phyloP scores from a whole-genome alignment of 64 coral and sea anemone species.

The Stichodactyla helianthus region DNA sequence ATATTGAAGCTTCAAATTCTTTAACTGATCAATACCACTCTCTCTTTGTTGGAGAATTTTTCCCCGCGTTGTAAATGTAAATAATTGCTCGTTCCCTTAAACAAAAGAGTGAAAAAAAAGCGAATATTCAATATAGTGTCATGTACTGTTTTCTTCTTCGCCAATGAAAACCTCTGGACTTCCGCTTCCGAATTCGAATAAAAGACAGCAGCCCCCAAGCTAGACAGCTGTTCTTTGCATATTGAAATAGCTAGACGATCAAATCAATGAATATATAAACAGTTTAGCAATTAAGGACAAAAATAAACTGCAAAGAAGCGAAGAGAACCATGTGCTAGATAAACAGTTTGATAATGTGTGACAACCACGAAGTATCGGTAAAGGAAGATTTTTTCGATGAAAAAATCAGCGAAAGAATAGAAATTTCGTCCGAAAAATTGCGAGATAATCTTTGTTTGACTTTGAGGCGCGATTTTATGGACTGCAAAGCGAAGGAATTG shows the following conservation, averaged over 20 bases:
- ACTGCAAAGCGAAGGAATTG: neutral
- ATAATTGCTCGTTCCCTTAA: too few relatives aligned
- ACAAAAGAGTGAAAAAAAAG: too few relatives aligned
- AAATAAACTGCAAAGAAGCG: neutral
- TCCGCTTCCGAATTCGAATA: neutral
- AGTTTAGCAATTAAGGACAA: neutral
- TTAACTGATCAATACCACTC: too few relatives aligned
- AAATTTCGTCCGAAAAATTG: neutral
- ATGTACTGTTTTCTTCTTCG: neutral
- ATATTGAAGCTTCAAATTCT: too few relatives aligned
- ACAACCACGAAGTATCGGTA: neutral
- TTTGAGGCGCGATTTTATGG: neutral
- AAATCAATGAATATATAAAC: neutral
- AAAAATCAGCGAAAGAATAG: neutral
- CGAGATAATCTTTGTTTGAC: neutral
- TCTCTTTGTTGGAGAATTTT: too few relatives aligned
- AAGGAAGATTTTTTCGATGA: neutral
- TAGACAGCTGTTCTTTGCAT: neutral
- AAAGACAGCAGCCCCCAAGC: neutral
- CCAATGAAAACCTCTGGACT: neutral
- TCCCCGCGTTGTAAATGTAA: too few relatives aligned
- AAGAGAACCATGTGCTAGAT: neutral
- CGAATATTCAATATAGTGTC: too few relatives aligned
- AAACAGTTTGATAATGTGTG: neutral
- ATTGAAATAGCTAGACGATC: neutral